phyloP scores from a whole-genome alignment of 2,888 invertebrate genomes.

The Macaria liturata region DNA sequence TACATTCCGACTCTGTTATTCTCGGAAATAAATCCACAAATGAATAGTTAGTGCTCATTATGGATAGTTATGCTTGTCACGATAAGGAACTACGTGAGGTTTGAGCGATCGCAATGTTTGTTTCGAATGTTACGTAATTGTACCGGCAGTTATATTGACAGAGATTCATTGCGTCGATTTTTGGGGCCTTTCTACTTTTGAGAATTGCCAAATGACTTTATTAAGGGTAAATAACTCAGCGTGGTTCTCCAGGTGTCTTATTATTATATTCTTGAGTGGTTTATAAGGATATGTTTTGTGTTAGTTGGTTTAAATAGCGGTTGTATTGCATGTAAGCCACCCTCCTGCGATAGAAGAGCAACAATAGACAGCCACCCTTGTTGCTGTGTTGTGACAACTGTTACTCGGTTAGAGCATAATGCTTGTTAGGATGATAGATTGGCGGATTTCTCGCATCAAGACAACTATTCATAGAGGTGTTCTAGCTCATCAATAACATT shows the following conservation, averaged over 20 bases:
- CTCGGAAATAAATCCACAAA: constrained; percentile 64
- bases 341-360: constrained; percentile 30
- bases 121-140: constrained; percentile 25
- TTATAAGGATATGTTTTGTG: constrained; percentile 9
- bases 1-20: constrained; percentile 68
- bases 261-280: background rate
- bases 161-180: constrained; percentile 1
- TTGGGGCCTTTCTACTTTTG: background rate
- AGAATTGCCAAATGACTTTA: constrained; percentile 14
- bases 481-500: constrained; percentile 10
- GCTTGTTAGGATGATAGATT: constrained; percentile 54
- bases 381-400: constrained; percentile 54
- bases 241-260: constrained; percentile 27
- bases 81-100: constrained; percentile 36
- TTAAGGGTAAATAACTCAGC: constrained; percentile 27
- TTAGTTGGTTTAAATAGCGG: constrained; percentile 22
- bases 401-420: constrained; percentile 31
- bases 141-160: background rate
- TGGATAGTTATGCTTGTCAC: constrained; percentile 48
- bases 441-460: constrained; percentile 38
- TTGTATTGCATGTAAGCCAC: constrained; percentile 26
- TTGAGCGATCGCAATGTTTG: constrained; percentile 33
- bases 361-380: constrained; percentile 37
- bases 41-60: constrained; percentile 48
- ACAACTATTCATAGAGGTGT: constrained; percentile 9